Conservation (phyloP, 2,113 vertebrate genomes). For the Oryzias curvinotus region DNA sequence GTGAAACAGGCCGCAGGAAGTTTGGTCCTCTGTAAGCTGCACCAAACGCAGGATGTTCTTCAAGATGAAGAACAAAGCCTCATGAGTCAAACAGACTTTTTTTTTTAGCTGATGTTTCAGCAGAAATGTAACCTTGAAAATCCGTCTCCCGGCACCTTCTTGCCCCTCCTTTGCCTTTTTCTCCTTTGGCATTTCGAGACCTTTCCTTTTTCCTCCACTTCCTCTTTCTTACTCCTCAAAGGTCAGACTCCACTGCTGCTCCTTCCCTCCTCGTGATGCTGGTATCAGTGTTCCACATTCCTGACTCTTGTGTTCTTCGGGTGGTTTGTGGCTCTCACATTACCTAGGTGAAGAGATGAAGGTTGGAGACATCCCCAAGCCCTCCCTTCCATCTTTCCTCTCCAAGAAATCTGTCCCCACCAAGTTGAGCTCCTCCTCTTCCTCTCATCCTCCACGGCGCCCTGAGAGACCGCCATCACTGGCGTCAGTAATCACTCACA, state of each 20-base stretch:
- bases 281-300: neutral
- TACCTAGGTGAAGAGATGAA: conserved; percentile 88
- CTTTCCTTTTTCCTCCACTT: conserved; percentile 3
- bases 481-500: conserved; percentile 78
- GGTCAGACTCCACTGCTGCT: conserved; percentile 15
- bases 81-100: conserved; percentile 14
- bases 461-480: conserved; percentile 89
- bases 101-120: too few relatives aligned
- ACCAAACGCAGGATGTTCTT: too few relatives aligned
- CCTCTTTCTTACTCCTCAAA: conserved; percentile 5
- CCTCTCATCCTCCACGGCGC: conserved; percentile 85
- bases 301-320: neutral
- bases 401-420: conserved; percentile 96
- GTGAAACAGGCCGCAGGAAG: too few relatives aligned
- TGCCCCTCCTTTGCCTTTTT: neutral
- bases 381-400: conserved; percentile 86
- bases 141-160: neutral
- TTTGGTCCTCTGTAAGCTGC: too few relatives aligned
- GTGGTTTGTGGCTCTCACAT: neutral
- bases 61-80: too few relatives aligned
- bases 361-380: conserved; percentile 84
- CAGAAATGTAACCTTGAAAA: conserved; percentile 1
- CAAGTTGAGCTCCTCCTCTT: conserved; percentile 87
- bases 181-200: conserved; percentile 11
- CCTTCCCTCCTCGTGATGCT: neutral